Percentiles rank a stretch among this genome's conserved stretches.
Conservation (phyloP, 2,113 vertebrate species). For the Mus musculus region GRCm39 chr4:65583001-65583500, state of each 20-base stretch:
- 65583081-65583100: neutral
- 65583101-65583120: neutral
- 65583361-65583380: neutral
- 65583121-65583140: no score
- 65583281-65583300: neutral
- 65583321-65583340: neutral
- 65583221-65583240: neutral
- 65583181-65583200: neutral
- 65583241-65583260: no score
- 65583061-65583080: neutral
- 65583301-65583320: neutral
- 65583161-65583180: accelerated
- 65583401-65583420: accelerated
- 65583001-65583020: neutral
- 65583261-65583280: neutral
- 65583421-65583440: neutral
- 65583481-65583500: neutral
- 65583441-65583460: neutral
- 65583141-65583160: neutral
- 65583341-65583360: neutral
- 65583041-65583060: neutral
- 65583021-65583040: neutral
- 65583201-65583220: neutral
- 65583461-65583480: neutral
- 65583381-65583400: neutral